Evolutionary conservation across 2,797 vertebrate genomes (phyloP), one percentile per base, ranked within the genome.

Genomic region (Phylloscopus collybita): DNA sequence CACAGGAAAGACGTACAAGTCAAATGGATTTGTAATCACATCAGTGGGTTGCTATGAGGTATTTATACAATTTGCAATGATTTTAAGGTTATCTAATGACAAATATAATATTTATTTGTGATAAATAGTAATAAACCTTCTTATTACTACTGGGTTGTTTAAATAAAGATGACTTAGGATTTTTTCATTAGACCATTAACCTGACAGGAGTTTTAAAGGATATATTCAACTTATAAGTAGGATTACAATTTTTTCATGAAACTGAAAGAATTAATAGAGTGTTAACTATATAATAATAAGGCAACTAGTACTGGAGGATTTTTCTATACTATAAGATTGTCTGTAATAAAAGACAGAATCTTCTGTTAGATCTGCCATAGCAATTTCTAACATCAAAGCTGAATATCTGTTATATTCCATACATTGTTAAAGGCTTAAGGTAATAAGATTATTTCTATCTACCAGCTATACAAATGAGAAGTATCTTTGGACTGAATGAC

Each of bases 1-100:
- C 20, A 74, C 91, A 86, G 85, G 90, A 86, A 96, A 94, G 45
- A 71, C 61, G 20, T 61, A 47, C 15, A 40, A 72, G 54, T 50
- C 34, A 96, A 92, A 95, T 69, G 66, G 70, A 61, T 88, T 83
- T 90, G 16, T 93, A 95, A 93, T 88, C 81, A 90, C 51, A 90
- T 94, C 61, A 83, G 50, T 51, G 89, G 42, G 23, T 69, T 95
- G 42, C 57, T 80, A 22, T 80, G 32, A 92, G 34, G 45, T 83
- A 86, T 45, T 69, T 51, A 53, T 47, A 73, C 4, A 29, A 93
- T 69, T 93, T 95, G 85, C 34, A 91, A 78, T 38, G 49, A 61
- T 87, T 95, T 86, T 87, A 74, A 92, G 42, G 22, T 70, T 73
- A 81, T 62, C n/a, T 82, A 82, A 78, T 71, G 44, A 79, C 61